Conservation (phyloP, 2,888 invertebrate genomes). For the Cosmorhoe ocellata region DNA sequence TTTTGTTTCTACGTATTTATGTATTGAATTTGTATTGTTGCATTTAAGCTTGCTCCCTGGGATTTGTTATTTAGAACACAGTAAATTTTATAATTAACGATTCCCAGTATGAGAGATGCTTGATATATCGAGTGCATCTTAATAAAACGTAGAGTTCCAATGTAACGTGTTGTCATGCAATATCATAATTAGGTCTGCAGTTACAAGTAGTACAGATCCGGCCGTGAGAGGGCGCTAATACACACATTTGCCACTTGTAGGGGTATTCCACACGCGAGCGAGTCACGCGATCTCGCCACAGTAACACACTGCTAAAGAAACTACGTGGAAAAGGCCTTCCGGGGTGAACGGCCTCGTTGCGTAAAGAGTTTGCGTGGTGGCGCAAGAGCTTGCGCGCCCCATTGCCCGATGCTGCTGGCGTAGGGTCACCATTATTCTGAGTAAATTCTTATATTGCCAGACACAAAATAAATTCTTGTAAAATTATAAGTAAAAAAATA, state of each 20-base stretch:
- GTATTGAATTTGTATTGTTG: too few species aligned
- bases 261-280: constrained; percentile 63
- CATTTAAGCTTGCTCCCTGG: too few species aligned
- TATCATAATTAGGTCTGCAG: constrained; percentile 60
- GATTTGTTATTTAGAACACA: too few species aligned
- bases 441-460: neutral
- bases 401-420: constrained; percentile 37
- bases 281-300: constrained; percentile 75
- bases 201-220: constrained; percentile 56
- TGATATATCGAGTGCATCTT: constrained; percentile 25
- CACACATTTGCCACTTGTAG: constrained; percentile 25
- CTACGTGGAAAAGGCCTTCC: constrained; percentile 80
- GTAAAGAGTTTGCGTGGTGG: constrained; percentile 71
- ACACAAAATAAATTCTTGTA: too few species aligned
- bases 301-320: constrained; percentile 79
- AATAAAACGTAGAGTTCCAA: constrained; percentile 40
- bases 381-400: constrained; percentile 63
- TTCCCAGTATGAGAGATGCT: too few species aligned
- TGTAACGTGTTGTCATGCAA: constrained; percentile 52
- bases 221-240: constrained; percentile 51
- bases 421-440: constrained; percentile 11
- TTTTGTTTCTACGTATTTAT: too few species aligned
- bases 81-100: too few species aligned
- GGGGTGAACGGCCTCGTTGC: constrained; percentile 81
- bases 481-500: too few species aligned